Percentiles rank a stretch among this genome's conserved stretches.
These are phyloP conservation scores for Reticulitermes lucifugus DNA, from an alignment of 2,888 invertebrate genomes.

Conservation along the genomic window DNA sequence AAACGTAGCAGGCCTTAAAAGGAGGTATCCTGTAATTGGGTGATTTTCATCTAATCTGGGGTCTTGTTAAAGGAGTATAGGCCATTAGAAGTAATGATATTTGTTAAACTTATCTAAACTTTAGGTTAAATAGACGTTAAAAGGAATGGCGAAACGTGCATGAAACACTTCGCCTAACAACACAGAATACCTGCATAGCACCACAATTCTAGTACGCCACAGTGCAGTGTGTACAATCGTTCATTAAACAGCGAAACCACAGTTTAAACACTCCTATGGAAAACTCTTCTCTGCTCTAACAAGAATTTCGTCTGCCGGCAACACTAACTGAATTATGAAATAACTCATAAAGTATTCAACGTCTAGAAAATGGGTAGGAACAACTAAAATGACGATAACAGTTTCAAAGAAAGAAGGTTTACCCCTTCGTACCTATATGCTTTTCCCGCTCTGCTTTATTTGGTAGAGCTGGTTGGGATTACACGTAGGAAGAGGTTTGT, in stretches of 20 bases:
- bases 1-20: too few relatives aligned
- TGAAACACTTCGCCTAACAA: not conserved
- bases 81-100: too few relatives aligned
- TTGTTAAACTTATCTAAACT: too few relatives aligned
- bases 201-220: not conserved
- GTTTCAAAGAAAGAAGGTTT: slow-evolving; percentile 34
- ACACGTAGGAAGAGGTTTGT: not conserved
- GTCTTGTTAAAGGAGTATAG: too few relatives aligned
- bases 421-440: not conserved
- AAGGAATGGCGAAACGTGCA: not conserved
- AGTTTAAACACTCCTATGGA: not conserved
- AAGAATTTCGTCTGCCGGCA: slow-evolving; percentile 10
- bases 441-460: not conserved
- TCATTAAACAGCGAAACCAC: not conserved
- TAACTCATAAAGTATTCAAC: slow-evolving; percentile 28
- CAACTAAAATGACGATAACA: slow-evolving; percentile 36
- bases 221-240: not conserved
- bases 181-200: not conserved
- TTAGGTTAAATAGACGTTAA: too few relatives aligned
- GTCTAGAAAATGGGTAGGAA: slow-evolving; percentile 19
- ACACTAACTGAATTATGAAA: slow-evolving; percentile 36
- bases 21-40: too few relatives aligned
- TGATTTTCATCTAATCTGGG: too few relatives aligned
- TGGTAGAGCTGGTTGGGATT: not conserved
- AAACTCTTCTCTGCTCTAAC: slow-evolving; percentile 1